A percentile compares a stretch with the other conserved stretches of the same genome.
Evolutionary conservation across 2,888 invertebrate species (phyloP).

Genomic region (Tillus elongatus): DNA sequence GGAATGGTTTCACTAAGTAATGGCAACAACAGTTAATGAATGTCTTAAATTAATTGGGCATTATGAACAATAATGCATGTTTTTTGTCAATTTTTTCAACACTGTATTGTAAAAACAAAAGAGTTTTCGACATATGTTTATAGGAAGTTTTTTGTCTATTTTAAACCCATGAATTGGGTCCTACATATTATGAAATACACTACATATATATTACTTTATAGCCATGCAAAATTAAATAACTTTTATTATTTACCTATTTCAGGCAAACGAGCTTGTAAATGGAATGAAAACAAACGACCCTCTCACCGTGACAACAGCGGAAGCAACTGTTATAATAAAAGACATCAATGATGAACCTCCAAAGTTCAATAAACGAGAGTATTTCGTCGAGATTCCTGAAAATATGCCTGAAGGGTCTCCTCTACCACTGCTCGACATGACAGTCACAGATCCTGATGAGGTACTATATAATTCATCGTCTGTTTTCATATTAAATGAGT

Average conservation of each 20-base stretch:
- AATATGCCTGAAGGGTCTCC: constrained; percentile 74
- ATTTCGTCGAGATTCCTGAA: constrained; percentile 71
- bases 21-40: background rate
- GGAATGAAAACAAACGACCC: constrained; percentile 60
- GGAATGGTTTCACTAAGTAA: too few relatives aligned
- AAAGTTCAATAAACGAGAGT: constrained; percentile 71
- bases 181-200: too few relatives aligned
- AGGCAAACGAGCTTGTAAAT: constrained; percentile 72
- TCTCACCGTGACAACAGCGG: constrained; percentile 59
- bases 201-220: too few relatives aligned
- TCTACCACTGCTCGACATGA: constrained; percentile 73
- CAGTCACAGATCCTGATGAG: constrained; percentile 77
- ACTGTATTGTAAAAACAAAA: too few relatives aligned
- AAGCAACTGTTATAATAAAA: constrained; percentile 72
- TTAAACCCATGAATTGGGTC: too few relatives aligned
- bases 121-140: too few relatives aligned
- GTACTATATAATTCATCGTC: constrained; percentile 37
- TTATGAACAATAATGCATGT: too few relatives aligned
- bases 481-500: background rate
- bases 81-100: too few relatives aligned
- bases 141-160: too few relatives aligned
- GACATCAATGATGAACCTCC: constrained; percentile 89
- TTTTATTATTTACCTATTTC: constrained; percentile 14
- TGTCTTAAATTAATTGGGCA: too few relatives aligned
- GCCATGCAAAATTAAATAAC: background rate